phyloP scores from a whole-genome alignment of 1,140 invertebrate species.

The Portunus trituberculatus region DNA sequence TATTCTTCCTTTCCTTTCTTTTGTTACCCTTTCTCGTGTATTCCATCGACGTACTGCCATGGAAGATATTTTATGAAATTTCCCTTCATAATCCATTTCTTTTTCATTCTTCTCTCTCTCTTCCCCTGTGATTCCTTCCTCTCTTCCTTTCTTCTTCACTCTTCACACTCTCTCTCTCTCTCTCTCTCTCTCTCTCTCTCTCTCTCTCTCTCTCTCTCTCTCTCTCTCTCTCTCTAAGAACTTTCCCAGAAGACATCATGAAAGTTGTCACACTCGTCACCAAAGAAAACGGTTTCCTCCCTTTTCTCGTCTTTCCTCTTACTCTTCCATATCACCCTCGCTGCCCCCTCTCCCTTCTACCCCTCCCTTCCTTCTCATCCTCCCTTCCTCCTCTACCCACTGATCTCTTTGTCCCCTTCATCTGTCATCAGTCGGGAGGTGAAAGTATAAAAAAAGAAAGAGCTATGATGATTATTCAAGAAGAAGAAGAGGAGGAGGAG shows the following conservation, averaged over 20 bases:
- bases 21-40: not conserved
- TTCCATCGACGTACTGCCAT: no score
- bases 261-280: no score
- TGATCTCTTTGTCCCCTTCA: not conserved
- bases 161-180: not conserved
- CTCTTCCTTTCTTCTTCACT: not conserved
- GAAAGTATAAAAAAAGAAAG: not conserved
- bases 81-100: not conserved
- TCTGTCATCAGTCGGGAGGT: not conserved
- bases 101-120: not conserved
- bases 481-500: not conserved
- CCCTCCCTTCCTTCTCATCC: not conserved
- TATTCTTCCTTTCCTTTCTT: not conserved
- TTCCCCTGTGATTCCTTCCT: not conserved
- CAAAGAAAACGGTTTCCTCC: not conserved
- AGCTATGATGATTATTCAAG: not conserved
- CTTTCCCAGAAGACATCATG: no score
- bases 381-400: not conserved
- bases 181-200: not conserved
- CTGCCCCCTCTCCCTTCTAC: not conserved
- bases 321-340: not conserved
- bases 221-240: not conserved
- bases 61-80: not conserved
- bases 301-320: not conserved
- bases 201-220: not conserved